Conservation (phyloP, 2,888 invertebrate species). For the Rotaria socialis region DNA sequence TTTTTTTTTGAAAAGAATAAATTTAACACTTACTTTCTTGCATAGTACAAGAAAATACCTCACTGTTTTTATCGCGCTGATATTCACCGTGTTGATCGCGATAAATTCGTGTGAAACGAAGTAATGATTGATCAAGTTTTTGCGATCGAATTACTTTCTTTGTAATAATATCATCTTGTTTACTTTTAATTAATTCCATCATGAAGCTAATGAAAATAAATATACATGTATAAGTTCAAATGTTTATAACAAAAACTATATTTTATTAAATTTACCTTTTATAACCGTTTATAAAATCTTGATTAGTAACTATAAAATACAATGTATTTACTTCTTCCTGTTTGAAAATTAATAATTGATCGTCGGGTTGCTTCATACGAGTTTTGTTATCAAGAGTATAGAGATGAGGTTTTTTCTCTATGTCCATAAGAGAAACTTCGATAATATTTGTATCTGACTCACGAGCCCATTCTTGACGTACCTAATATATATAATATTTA, state of each 20-base stretch:
- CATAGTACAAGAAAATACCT: not conserved
- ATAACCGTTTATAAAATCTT: not conserved
- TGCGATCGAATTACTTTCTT: not conserved
- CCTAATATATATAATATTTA: not conserved
- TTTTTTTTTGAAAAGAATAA: not conserved
- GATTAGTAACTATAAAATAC: not conserved
- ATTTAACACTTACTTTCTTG: not conserved
- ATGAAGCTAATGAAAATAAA: not conserved
- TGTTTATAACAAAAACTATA: not conserved
- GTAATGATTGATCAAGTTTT: not conserved
- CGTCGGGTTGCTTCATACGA: not conserved
- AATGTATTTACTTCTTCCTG: not conserved
- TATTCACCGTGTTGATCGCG: not conserved
- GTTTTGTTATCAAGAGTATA: not conserved
- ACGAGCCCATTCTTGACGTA: not conserved
- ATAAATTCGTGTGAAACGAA: not conserved
- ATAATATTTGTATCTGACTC: not conserved
- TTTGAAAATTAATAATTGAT: not conserved
- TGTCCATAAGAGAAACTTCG: not conserved
- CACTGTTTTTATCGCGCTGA: not conserved
- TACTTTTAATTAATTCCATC: slow-evolving; percentile 4
- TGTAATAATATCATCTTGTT: slow-evolving; percentile 21
- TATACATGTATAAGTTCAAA: too few species aligned
- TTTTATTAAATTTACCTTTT: not conserved
- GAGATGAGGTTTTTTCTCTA: not conserved